A percentile compares a stretch with the other conserved stretches of the same genome.
Conservation (phyloP, 1,140 invertebrate species). For the Drosophila sucinea region DNA sequence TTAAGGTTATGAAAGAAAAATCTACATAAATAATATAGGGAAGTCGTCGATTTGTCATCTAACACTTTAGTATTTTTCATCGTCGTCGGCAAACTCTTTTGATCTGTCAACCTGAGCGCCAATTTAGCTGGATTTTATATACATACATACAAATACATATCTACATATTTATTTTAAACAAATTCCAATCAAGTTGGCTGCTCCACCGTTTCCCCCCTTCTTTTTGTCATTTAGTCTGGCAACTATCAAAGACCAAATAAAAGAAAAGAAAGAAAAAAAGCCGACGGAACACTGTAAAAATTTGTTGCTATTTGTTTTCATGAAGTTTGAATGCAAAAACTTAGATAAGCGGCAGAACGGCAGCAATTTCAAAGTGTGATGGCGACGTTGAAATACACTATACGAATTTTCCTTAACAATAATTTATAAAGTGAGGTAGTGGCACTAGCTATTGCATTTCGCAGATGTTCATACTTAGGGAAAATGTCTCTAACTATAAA, state of each 20-base stretch:
- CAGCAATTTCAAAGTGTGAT: too few relatives aligned
- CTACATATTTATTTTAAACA: constrained; percentile 24
- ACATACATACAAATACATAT: constrained; percentile 13
- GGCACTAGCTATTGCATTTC: too few relatives aligned
- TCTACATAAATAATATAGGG: constrained; percentile 54
- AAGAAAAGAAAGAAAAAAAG: constrained; percentile 22
- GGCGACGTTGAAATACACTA: constrained; percentile 1
- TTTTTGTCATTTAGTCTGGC: neutral
- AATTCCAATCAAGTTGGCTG: constrained; percentile 55
- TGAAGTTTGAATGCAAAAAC: constrained; percentile 38
- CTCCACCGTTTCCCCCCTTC: neutral
- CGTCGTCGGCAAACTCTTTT: constrained; percentile 51
- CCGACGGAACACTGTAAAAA: constrained; percentile 49
- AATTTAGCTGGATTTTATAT: constrained; percentile 37
- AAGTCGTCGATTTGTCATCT: constrained; percentile 54
- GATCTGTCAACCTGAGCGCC: constrained; percentile 35
- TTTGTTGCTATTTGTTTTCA: constrained; percentile 51
- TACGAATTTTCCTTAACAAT: neutral
- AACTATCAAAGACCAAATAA: constrained; percentile 39
- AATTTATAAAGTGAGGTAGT: too few relatives aligned
- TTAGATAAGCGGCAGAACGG: neutral
- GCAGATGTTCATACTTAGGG: too few relatives aligned
- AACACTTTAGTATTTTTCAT: constrained; percentile 33
- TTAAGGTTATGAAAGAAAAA: constrained; percentile 43
- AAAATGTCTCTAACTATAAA: too few relatives aligned